Conservation (phyloP, 2,888 invertebrate genomes). For the Heliconius erato region DNA sequence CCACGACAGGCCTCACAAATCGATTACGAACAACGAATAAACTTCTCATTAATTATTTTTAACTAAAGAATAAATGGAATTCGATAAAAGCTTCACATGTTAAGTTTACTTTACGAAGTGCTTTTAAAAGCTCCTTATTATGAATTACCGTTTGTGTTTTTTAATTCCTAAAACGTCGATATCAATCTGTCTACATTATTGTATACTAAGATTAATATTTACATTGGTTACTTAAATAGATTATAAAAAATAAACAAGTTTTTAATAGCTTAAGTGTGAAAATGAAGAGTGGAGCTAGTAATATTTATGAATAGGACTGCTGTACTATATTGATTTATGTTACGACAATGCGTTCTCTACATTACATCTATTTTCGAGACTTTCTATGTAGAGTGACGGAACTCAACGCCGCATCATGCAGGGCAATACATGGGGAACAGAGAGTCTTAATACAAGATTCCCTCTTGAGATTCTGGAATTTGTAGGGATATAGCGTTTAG, state of each 20-base stretch:
- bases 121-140: slow-evolving; percentile 22
- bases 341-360: no score
- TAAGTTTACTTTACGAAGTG: slow-evolving; percentile 14
- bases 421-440: no score
- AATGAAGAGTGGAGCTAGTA: no score
- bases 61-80: background rate
- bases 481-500: no score
- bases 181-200: background rate
- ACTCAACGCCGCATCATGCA: background rate
- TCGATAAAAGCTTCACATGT: slow-evolving; percentile 8
- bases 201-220: slow-evolving; percentile 7
- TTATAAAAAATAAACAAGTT: background rate
- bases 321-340: no score
- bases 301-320: no score
- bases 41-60: background rate
- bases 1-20: background rate
- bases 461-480: no score
- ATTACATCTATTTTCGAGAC: no score
- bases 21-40: background rate
- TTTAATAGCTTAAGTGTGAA: no score
- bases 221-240: background rate
- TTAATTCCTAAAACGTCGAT: background rate
- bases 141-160: slow-evolving; percentile 7
- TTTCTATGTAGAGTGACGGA: background rate
- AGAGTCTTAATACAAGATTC: no score